A percentile compares a stretch with the other conserved stretches of the same genome.
Conservation (phyloP, 2,113 vertebrate genomes). For the Nestor notabilis region DNA sequence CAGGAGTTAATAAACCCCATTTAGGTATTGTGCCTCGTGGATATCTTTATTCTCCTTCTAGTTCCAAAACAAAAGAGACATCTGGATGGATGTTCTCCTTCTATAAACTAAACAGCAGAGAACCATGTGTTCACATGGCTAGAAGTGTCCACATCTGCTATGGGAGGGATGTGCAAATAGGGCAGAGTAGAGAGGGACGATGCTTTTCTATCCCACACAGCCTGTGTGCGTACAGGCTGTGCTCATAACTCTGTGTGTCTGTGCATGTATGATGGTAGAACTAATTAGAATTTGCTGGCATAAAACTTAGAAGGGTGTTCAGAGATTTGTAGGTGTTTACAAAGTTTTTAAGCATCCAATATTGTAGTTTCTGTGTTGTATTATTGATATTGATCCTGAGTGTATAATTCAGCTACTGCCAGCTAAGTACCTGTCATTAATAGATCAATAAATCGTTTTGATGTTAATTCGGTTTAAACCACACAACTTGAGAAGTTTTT, state of each 20-base stretch:
- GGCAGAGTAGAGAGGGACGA: neutral
- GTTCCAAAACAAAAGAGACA: neutral
- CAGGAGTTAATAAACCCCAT: neutral
- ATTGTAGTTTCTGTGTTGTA: neutral
- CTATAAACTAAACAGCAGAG: neutral
- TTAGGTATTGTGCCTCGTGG: accelerated
- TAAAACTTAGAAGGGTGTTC: neutral
- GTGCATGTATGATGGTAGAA: neutral
- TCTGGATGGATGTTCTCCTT: neutral
- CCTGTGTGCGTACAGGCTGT: too few species aligned
- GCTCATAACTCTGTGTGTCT: neutral
- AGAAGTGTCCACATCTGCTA: neutral
- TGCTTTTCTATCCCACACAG: neutral
- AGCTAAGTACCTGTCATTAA: neutral
- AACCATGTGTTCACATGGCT: accelerated
- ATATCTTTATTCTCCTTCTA: neutral
- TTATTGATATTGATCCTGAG: neutral
- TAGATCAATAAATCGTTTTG: neutral
- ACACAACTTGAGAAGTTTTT: neutral
- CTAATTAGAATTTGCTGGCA: neutral
- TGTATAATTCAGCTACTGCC: neutral
- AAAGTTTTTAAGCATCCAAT: neutral
- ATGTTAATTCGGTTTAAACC: neutral
- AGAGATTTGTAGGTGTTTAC: neutral
- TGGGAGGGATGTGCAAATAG: neutral